Conservation (phyloP, 2,888 invertebrate species). For the Polyploca ridens region DNA sequence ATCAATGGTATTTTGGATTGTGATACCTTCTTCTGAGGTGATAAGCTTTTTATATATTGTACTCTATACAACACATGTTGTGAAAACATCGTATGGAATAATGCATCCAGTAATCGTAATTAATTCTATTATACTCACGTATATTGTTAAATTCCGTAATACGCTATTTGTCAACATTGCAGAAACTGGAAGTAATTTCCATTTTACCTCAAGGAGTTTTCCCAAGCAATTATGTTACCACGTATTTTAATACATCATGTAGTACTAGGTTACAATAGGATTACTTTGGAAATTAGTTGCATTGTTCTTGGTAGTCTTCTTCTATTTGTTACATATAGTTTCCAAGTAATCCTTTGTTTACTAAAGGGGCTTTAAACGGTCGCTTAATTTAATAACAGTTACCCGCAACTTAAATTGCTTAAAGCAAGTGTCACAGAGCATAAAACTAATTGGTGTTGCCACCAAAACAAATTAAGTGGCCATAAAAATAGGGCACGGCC, state of each 20-base stretch:
- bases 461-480: constrained; percentile 12
- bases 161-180: background rate
- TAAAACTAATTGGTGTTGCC: constrained; percentile 11
- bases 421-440: constrained; percentile 7
- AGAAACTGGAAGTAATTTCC: background rate
- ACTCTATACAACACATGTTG: no score
- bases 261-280: background rate
- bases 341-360: no score
- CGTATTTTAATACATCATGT: background rate
- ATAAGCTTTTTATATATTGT: no score
- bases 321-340: no score
- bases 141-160: no score
- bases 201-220: background rate
- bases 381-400: background rate
- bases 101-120: no score
- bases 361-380: background rate
- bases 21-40: no score
- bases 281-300: background rate
- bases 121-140: no score
- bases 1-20: background rate
- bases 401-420: background rate
- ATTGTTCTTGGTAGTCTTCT: no score
- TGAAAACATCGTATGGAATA: no score
- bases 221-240: background rate
- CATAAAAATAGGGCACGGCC: constrained; percentile 13